Base-by-base conservation (phyloP, 2,888 invertebrate genomes). In the Melanostoma scalare region DNA sequence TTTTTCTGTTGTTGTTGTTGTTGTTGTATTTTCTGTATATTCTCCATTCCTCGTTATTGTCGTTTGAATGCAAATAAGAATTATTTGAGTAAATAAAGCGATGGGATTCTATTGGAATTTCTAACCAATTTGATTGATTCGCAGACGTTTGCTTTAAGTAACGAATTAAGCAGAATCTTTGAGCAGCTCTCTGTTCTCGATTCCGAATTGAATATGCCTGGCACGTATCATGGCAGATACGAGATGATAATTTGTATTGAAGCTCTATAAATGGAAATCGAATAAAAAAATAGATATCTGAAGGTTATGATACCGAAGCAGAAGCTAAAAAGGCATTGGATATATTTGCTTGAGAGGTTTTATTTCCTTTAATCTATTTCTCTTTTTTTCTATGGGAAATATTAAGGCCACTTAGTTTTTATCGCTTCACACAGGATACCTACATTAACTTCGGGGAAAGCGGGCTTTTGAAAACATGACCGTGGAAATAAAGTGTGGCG, bases 71-170 rank as follows among this genome's bases (percentile, higher is more conserved):
- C 31, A 31, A 40, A 50, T 31, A 63, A 3, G 50, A 61, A 61
- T 46, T 61, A 20, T 33, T 36, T 61, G 42, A 3, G 20, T 36
- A 53, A 36, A 3, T 20, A 44, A 31, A 44, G 6, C 44, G 35
- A 46, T 38, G 30, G 63, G 63, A 63, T 40, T 38, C 48, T 63
- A 38, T 63, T 63, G 38, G n/a, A 63, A 63, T 63, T 63, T 63
- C 38, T 50, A 63, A 9, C 50, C 31, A 63, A 63, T 63, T 63
- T 63, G 63, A 63, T 63, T 63, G 63, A 63, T 63, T 63, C 38
- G 30, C 6, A 63, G 38, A 63, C 38, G 63, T 50, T 50, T 36
- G n/a, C 60, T 44, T 48, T 61, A 30, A 48, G n/a, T 9, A 6
- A 10, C 42, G 20, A 3, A 9, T 20, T 38, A 40, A 50, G 48